Evolutionary conservation across 2,113 vertebrate species (phyloP).

Genomic region (Atrichornis clamosus): DNA sequence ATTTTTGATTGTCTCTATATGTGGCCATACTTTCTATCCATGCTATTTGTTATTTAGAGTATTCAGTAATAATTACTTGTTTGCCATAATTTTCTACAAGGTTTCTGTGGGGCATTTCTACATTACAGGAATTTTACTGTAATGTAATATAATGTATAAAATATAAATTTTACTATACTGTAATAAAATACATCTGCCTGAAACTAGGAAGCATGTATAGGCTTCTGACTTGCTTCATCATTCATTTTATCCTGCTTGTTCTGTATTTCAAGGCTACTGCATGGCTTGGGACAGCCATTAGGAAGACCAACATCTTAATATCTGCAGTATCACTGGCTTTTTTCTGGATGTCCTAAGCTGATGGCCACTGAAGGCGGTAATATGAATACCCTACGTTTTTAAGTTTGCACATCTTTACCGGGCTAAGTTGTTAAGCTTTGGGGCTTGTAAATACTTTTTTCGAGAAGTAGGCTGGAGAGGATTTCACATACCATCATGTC

Average conservation of each 20-base stretch:
- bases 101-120: background rate
- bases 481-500: background rate
- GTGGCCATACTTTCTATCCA: background rate
- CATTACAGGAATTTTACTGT: background rate
- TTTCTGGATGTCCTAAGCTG: background rate
- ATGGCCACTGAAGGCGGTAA: background rate
- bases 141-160: too few relatives aligned
- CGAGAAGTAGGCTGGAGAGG: background rate
- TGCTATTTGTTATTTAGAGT: background rate
- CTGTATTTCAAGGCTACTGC: background rate
- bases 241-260: background rate
- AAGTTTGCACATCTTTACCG: background rate
- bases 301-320: background rate
- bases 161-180: too few relatives aligned
- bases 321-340: background rate
- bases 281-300: background rate
- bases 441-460: background rate
- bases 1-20: background rate
- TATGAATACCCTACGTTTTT: background rate
- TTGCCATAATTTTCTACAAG: background rate
- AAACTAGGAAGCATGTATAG: background rate
- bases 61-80: background rate
- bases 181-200: background rate
- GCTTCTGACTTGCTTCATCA: background rate
- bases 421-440: background rate